Evolutionary conservation across 2,113 vertebrate species (phyloP).

Genomic region (Melanostigma gelatinosum): DNA sequence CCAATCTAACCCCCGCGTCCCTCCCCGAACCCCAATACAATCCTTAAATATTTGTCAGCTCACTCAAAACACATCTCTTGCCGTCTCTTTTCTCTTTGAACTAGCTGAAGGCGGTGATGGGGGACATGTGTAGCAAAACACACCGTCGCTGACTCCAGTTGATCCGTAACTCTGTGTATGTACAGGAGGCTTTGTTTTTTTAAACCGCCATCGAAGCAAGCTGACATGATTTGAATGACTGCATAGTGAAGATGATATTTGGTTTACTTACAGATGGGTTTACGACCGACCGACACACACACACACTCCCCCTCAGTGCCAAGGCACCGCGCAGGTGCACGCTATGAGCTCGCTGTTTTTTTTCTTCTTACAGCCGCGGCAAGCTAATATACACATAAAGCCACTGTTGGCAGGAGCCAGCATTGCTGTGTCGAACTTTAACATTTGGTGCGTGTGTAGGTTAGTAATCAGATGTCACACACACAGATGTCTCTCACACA

Average conservation of each 20-base stretch:
- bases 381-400: slow-evolving; percentile 70
- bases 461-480: slow-evolving; percentile 16
- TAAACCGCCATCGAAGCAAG: slow-evolving; percentile 53
- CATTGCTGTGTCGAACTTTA: slow-evolving; percentile 44
- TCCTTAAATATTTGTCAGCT: slow-evolving; percentile 83
- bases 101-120: slow-evolving; percentile 57
- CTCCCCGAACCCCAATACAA: slow-evolving; percentile 72
- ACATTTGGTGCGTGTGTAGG: slow-evolving; percentile 51
- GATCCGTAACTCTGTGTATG: slow-evolving; percentile 58
- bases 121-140: slow-evolving; percentile 1
- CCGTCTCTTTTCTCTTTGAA: slow-evolving; percentile 34
- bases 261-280: slow-evolving; percentile 84
- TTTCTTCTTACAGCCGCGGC: slow-evolving; percentile 3
- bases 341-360: slow-evolving; percentile 27
- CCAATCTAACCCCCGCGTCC: slow-evolving; percentile 30
- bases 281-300: background rate
- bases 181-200: slow-evolving; percentile 46
- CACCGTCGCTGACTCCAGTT: slow-evolving; percentile 46
- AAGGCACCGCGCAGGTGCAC: slow-evolving; percentile 47
- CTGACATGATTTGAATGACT: slow-evolving; percentile 78
- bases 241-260: slow-evolving; percentile 87
- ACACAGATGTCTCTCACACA: background rate
- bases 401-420: slow-evolving; percentile 53
- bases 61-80: slow-evolving; percentile 76
- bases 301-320: slow-evolving; percentile 18